These are phyloP conservation scores for Phalacrocorax carbo DNA, from an alignment of 2,113 vertebrate species.

Conservation along the genomic window DNA sequence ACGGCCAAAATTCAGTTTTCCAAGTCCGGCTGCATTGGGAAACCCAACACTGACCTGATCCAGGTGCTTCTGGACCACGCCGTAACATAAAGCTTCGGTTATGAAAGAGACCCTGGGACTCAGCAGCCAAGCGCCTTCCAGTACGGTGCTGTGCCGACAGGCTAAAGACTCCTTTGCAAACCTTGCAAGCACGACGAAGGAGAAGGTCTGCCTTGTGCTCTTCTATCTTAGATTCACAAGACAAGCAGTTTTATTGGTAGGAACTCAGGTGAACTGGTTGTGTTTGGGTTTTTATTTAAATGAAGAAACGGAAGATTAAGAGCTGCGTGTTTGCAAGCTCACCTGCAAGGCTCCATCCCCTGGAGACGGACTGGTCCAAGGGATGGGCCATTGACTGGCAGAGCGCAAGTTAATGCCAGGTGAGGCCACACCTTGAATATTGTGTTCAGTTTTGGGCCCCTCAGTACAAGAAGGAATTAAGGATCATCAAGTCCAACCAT, in stretches of 20 bases:
- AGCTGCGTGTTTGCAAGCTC: background rate
- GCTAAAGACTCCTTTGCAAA: background rate
- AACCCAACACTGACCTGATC: background rate
- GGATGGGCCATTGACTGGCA: background rate
- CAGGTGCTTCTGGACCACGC: background rate
- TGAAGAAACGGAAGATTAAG: background rate
- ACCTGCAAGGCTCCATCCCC: background rate
- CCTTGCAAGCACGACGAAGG: background rate
- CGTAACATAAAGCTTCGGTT: background rate
- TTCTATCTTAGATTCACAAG: background rate
- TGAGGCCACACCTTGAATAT: no score
- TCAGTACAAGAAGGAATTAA: no score
- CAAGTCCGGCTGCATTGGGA: background rate
- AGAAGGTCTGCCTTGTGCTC: background rate
- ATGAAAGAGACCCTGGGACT: background rate
- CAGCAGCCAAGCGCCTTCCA: background rate
- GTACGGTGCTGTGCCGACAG: fast-evolving
- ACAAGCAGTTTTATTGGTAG: background rate
- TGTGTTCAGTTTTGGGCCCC: no score
- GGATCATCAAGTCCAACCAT: no score
- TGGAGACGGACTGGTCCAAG: background rate
- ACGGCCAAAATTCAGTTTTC: background rate
- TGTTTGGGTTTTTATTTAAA: background rate
- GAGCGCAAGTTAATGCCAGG: background rate
- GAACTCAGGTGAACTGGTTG: background rate